Evolutionary conservation across 2,113 vertebrate genomes (phyloP), one percentile per base, ranked within the genome.

Genomic region (Orientallactaga bullata): DNA sequence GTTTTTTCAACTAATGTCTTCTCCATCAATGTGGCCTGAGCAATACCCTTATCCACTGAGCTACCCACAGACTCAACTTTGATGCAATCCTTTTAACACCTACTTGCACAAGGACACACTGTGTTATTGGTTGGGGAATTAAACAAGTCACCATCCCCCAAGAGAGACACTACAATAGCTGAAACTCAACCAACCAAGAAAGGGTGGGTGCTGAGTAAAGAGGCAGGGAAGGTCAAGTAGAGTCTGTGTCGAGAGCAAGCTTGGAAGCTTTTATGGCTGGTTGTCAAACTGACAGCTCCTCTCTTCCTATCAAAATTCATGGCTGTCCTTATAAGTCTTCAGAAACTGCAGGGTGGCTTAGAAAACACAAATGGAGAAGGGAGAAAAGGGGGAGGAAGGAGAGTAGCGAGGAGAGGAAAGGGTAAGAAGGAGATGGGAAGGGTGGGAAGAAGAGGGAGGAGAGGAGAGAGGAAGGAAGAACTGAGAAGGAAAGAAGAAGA

Each of bases 141-240:
- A 69, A 42, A 9, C 23, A 65, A 85, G 20, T 2, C 28, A 2
- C 5, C 5, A n/a, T 10, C 32, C 13, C 83, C 72, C 55, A 20
- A 39, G 21, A 13, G 0, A 15, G 1, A 17, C 61, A 2, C 1
- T 0, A 7, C 3, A 0, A 11, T 7, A 39, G 51, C 18, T 37
- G 17, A 37, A 63, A 11, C 55, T 55, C 55, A 55, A 72, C 82
- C 78, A 32, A 0, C 17, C 1, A 4, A 7, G 88, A 32, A 20
- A 0, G 5, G n/a, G 1, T 11, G 13, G 60, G 72, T 10, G 37
- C 21, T 12, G 13, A 66, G 20, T 5, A 20, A 32, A 82, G 73
- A 55, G n/a, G 18, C 4, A 30, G 30, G 76, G 39, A 60, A 7
- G 9, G 1, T 0, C 3, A 35, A 24, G 35, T 2, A 1, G 26